Conservation (phyloP, 1,140 invertebrate species). For the Diachasma alloeum region DNA sequence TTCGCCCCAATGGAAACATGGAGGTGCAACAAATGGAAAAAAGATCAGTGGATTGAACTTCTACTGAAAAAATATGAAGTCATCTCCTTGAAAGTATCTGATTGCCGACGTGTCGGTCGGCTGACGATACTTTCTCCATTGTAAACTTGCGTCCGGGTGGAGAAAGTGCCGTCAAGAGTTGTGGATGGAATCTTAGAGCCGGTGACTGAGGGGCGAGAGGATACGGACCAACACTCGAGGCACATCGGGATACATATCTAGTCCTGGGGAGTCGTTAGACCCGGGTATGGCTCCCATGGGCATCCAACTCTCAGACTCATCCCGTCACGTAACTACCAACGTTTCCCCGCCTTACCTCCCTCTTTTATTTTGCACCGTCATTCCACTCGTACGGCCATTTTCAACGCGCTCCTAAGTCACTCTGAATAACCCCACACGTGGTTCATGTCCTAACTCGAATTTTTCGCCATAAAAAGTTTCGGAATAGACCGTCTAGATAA, state of each 20-base stretch:
- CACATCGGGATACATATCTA: constrained; percentile 45
- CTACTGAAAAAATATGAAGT: not conserved
- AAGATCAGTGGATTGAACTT: not conserved
- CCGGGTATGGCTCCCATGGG: constrained; percentile 53
- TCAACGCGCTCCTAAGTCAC: not conserved
- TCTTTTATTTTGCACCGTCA: constrained; percentile 24
- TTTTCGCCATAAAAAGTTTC: not conserved
- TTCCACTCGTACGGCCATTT: not conserved
- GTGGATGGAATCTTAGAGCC: not conserved
- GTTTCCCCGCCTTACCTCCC: constrained; percentile 26
- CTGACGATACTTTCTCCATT: constrained; percentile 48
- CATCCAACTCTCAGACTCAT: constrained; percentile 58
- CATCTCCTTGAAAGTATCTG: not conserved
- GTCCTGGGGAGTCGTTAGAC: constrained; percentile 55
- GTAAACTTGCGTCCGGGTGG: constrained; percentile 40
- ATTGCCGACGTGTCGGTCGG: constrained; percentile 2
- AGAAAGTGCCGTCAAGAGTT: constrained; percentile 40
- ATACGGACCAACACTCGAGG: constrained; percentile 12
- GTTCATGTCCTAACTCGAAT: not conserved
- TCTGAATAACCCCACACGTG: not conserved
- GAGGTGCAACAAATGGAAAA: not conserved
- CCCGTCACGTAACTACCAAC: constrained; percentile 52
- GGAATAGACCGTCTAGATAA: not conserved
- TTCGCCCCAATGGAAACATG: not conserved
- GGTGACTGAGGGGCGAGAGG: not conserved